Percentiles rank a stretch among this genome's conserved stretches.
Conservation (phyloP, 2,797 vertebrate genomes). For the Anisognathus igniventris region DNA sequence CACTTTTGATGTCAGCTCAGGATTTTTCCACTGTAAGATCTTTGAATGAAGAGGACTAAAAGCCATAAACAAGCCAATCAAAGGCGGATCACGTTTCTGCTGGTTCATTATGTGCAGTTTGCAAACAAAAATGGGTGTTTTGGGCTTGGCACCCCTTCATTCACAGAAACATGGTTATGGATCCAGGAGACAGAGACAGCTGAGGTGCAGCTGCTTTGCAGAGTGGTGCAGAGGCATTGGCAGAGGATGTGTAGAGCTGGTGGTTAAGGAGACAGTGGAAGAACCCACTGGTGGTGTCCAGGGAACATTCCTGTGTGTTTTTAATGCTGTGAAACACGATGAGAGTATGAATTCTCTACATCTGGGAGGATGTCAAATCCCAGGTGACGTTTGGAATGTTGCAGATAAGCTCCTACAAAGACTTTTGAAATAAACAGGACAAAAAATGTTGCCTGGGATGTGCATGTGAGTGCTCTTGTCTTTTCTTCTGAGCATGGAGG, state of each 20-base stretch:
- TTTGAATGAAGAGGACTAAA: slow-evolving; percentile 49
- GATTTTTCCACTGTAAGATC: slow-evolving; percentile 11
- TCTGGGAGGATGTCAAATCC: not conserved
- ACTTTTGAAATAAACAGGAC: slow-evolving; percentile 46
- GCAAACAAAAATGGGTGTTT: not conserved
- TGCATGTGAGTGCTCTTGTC: not conserved
- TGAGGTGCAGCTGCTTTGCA: not conserved
- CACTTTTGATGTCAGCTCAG: slow-evolving; percentile 15
- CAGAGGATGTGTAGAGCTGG: not conserved
- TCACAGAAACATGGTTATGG: not conserved
- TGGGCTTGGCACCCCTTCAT: slow-evolving; percentile 17
- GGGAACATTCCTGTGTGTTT: slow-evolving; percentile 7
- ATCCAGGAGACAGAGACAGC: not conserved
- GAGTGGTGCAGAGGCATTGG: not conserved
- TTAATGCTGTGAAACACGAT: not conserved
- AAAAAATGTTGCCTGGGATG: not conserved
- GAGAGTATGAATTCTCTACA: not conserved
- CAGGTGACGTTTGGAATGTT: not conserved
- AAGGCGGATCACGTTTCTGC: not conserved
- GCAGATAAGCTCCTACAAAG: slow-evolving; percentile 12
- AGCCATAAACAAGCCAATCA: slow-evolving; percentile 25
- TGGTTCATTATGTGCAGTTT: not conserved
- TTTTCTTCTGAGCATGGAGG: not conserved
- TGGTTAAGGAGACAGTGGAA: not conserved
- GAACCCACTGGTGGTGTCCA: not conserved